These are phyloP conservation scores for Galerucella pusilla DNA, from an alignment of 2,888 invertebrate species.

Conservation along the genomic window DNA sequence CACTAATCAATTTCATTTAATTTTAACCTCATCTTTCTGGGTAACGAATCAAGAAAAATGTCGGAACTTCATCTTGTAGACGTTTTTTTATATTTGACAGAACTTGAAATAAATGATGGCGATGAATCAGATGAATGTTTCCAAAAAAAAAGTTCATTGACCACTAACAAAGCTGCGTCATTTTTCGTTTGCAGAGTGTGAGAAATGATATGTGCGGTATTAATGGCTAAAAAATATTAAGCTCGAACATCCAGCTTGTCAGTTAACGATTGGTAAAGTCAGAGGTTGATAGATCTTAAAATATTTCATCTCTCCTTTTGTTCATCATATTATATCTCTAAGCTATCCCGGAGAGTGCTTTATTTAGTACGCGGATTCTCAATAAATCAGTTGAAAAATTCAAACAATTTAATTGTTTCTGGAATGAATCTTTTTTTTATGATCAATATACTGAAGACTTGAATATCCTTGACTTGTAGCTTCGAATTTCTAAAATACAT, in stretches of 20 bases:
- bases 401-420: too few relatives aligned
- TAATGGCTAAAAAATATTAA: neutral
- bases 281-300: neutral
- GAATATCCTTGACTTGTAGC: too few relatives aligned
- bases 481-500: neutral
- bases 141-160: constrained; percentile 16
- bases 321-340: too few relatives aligned
- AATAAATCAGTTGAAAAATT: too few relatives aligned
- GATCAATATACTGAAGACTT: too few relatives aligned
- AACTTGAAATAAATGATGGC: constrained; percentile 13
- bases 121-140: constrained; percentile 8
- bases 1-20: constrained; percentile 20
- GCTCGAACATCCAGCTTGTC: neutral
- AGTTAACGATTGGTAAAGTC: neutral
- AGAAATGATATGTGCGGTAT: neutral
- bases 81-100: neutral
- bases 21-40: constrained; percentile 18
- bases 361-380: too few relatives aligned
- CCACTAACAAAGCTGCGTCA: constrained; percentile 15
- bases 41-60: constrained; percentile 7
- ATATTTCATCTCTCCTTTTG: neutral
- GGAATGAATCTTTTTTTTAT: too few relatives aligned
- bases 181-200: constrained; percentile 7
- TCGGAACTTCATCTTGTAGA: constrained; percentile 9
- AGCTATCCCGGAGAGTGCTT: too few relatives aligned